A percentile compares a stretch with the other conserved stretches of the same genome.
These are phyloP conservation scores for Petroica traversi DNA, from an alignment of 2,113 vertebrate species.

Conservation along the genomic window DNA sequence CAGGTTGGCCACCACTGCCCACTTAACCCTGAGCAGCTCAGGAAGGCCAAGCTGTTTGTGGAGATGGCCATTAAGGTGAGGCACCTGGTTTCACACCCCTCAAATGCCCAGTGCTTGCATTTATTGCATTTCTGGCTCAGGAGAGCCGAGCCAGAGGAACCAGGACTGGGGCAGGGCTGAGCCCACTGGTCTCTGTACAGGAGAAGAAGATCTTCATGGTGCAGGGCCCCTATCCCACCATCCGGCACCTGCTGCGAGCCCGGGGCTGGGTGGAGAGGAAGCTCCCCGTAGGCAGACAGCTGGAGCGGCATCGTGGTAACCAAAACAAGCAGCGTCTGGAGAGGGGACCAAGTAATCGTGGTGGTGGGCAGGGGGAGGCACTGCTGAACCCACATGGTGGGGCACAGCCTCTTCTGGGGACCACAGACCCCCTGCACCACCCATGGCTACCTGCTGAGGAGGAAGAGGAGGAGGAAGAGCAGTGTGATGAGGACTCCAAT, in stretches of 20 bases:
- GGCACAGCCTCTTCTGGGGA: background rate
- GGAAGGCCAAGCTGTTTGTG: conserved; percentile 76
- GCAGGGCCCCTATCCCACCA: conserved; percentile 85
- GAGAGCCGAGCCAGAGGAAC: background rate
- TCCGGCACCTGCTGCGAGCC: conserved; percentile 78
- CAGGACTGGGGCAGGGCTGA: background rate
- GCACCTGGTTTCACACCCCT: background rate
- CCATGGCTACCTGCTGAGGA: background rate
- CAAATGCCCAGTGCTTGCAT: background rate
- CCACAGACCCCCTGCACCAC: background rate
- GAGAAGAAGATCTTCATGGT: conserved; percentile 84
- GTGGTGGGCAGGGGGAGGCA: conserved; percentile 42
- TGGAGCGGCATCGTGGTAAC: background rate
- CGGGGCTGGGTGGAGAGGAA: conserved; percentile 89
- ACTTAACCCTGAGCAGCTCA: conserved; percentile 72
- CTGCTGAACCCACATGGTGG: background rate
- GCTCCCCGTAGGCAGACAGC: background rate
- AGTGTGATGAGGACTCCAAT: conserved; percentile 58
- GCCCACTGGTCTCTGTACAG: conserved; percentile 44
- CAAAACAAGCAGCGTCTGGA: background rate
- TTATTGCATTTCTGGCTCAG: background rate
- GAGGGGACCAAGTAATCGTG: conserved; percentile 24
- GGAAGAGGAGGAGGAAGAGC: conserved; percentile 38
- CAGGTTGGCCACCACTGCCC: background rate
- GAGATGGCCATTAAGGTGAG: conserved; percentile 87